Conservation (phyloP, 2,113 vertebrate species). For the Thomomys bottae region DNA sequence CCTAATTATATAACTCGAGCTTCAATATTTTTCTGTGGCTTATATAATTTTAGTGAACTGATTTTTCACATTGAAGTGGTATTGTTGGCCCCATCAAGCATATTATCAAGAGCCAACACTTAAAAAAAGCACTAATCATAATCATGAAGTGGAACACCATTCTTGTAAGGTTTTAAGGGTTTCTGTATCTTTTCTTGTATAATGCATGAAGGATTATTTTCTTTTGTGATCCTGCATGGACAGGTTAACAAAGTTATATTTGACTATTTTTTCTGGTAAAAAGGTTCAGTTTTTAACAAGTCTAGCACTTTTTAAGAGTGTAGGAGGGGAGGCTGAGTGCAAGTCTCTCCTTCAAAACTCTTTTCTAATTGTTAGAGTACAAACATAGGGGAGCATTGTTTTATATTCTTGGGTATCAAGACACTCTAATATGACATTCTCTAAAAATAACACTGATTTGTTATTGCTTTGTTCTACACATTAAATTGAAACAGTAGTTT, state of each 20-base stretch:
- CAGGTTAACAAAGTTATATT: neutral
- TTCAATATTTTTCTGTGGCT: conserved; percentile 34
- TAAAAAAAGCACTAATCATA: conserved; percentile 33
- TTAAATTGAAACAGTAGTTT: neutral
- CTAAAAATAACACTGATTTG: conserved; percentile 4
- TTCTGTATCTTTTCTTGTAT: conserved; percentile 17
- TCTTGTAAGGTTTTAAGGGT: neutral
- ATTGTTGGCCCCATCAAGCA: conserved; percentile 39
- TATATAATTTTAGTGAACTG: conserved; percentile 62
- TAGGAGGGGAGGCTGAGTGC: neutral
- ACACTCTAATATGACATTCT: neutral
- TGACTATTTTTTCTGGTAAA: conserved; percentile 12
- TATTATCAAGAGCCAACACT: conserved; percentile 56
- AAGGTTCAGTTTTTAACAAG: neutral
- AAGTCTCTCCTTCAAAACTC: neutral
- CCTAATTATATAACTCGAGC: conserved; percentile 69
- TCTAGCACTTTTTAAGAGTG: neutral
- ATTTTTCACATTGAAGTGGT: conserved; percentile 58
- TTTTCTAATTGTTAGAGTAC: neutral
- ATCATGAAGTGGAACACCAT: neutral
- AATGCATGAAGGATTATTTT: conserved; percentile 13
- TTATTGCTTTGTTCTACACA: neutral
- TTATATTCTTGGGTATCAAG: neutral
- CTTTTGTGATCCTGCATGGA: neutral
- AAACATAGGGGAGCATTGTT: neutral